Evolutionary conservation across 2,797 vertebrate species (phyloP).

Genomic region (Hybognathus amarus): DNA sequence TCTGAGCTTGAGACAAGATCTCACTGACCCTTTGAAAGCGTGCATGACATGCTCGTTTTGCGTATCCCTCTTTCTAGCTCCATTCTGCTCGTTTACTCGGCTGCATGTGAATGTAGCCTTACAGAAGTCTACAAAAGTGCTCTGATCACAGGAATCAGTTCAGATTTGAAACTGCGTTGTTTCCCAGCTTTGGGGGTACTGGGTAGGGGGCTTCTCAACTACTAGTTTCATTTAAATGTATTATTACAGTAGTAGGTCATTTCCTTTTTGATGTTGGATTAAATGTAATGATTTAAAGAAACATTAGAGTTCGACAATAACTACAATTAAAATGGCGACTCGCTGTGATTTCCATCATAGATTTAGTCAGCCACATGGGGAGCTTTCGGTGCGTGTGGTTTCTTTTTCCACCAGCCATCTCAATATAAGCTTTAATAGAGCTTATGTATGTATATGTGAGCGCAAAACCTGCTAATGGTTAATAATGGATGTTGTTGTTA

Average conservation of each 20-base stretch:
- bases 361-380: neutral
- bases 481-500: neutral
- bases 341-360: neutral
- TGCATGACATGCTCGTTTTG: neutral
- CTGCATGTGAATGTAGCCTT: neutral
- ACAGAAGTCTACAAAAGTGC: conserved; percentile 25
- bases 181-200: neutral
- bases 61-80: neutral
- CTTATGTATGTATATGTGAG: neutral
- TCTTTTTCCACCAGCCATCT: neutral
- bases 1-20: neutral
- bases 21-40: conserved; percentile 10
- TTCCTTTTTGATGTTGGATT: conserved; percentile 4
- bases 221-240: conserved; percentile 15
- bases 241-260: conserved; percentile 11
- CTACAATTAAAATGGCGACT: conserved; percentile 28
- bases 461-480: neutral
- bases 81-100: neutral
- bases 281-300: conserved; percentile 28
- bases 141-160: neutral
- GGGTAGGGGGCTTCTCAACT: conserved; percentile 29
- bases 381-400: neutral
- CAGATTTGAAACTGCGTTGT: conserved; percentile 14
- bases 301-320: conserved; percentile 17
- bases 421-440: neutral